Conservation (phyloP, 2,113 vertebrate species). For the Urocynchramus pylzowi region DNA sequence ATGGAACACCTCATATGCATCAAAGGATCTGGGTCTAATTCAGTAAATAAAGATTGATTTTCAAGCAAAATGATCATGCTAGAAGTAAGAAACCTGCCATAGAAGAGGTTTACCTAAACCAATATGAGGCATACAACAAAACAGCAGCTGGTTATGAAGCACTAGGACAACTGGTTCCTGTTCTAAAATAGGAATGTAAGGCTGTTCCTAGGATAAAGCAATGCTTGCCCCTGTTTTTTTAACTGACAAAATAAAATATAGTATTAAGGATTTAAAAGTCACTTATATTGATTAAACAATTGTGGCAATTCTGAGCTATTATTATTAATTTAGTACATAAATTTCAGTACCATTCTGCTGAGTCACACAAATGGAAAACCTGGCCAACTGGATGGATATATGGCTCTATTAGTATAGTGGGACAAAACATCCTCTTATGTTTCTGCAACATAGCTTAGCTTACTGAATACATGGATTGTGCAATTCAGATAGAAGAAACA, state of each 20-base stretch:
- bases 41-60: neutral
- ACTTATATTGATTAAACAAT: constrained; percentile 34
- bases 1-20: neutral
- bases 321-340: constrained; percentile 5
- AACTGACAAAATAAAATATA: constrained; percentile 3
- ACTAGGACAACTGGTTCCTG: neutral
- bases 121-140: neutral
- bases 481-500: neutral
- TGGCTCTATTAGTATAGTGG: neutral
- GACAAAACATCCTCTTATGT: neutral
- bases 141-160: neutral
- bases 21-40: neutral
- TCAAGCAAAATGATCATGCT: neutral
- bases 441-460: neutral
- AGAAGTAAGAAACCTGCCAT: neutral
- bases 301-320: neutral
- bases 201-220: neutral
- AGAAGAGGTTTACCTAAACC: neutral
- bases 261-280: constrained; percentile 8
- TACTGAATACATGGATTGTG: neutral
- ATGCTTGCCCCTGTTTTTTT: neutral
- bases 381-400: neutral
- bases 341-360: neutral
- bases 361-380: neutral
- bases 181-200: neutral